These are phyloP conservation scores for Callorhinus ursinus DNA, from an alignment of 2,113 vertebrate species.

Conservation along the genomic window DNA sequence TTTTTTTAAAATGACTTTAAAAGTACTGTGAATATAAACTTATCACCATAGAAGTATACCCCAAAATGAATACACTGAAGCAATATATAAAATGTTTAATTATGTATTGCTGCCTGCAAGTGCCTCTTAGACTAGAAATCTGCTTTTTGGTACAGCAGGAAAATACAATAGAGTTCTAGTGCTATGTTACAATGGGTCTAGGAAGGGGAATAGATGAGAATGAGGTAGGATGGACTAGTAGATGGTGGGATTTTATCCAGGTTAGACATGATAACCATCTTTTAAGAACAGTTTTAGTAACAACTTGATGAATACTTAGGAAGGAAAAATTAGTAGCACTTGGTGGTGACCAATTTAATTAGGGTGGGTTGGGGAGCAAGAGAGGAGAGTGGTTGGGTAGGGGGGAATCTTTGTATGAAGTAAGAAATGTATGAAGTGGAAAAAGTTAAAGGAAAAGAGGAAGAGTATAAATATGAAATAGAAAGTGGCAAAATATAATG, in stretches of 20 bases:
- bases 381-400: accelerated
- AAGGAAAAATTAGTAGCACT: neutral
- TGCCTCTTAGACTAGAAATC: neutral
- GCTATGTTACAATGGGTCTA: neutral
- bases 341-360: neutral
- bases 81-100: neutral
- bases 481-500: neutral
- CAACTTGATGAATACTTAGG: neutral
- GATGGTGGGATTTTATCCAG: neutral
- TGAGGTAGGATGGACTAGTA: neutral
- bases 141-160: neutral
- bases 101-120: neutral
- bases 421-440: neutral
- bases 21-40: neutral
- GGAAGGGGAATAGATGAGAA: neutral
- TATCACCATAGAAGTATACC: neutral
- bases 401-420: neutral
- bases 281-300: neutral
- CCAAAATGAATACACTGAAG: neutral
- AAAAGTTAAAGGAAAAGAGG: neutral
- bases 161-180: neutral
- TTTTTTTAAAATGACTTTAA: neutral
- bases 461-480: neutral
- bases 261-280: neutral
- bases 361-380: neutral